Percentiles rank a stretch among this genome's conserved stretches.
These are phyloP conservation scores for Drosophila lacertosa DNA, from an alignment of 1,140 invertebrate genomes.

Conservation along the genomic window DNA sequence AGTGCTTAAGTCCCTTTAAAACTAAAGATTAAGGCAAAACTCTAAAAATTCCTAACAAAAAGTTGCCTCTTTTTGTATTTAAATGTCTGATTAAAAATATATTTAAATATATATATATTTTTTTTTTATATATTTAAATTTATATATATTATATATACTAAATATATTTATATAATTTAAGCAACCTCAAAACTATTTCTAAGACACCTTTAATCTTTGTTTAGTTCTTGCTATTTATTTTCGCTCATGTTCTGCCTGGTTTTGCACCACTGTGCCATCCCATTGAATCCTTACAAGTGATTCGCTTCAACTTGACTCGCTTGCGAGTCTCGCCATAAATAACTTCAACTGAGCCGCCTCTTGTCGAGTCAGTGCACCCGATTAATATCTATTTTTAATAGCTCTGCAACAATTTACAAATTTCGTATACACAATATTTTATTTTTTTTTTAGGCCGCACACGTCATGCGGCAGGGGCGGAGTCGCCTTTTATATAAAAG, in stretches of 20 bases:
- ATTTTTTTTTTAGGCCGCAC: slow-evolving; percentile 37
- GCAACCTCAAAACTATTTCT: too few species aligned
- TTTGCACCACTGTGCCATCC: slow-evolving; percentile 15
- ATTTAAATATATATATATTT: too few species aligned
- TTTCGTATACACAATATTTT: neutral
- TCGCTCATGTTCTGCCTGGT: neutral
- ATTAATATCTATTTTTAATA: slow-evolving; percentile 49
- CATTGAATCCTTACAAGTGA: slow-evolving; percentile 56
- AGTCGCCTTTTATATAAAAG: slow-evolving; percentile 50
- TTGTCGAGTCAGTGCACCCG: slow-evolving; percentile 61
- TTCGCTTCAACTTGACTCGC: slow-evolving; percentile 2
- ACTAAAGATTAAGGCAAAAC: too few species aligned
- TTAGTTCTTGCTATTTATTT: too few species aligned
- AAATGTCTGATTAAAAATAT: too few species aligned
- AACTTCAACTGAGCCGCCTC: slow-evolving; percentile 26
- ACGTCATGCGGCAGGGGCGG: slow-evolving; percentile 55
- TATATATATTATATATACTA: too few species aligned
- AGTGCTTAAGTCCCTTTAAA: too few species aligned
- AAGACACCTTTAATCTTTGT: too few species aligned
- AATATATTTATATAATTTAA: too few species aligned
- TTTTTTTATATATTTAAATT: too few species aligned
- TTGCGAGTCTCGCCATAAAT: slow-evolving; percentile 35
- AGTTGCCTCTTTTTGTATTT: too few species aligned
- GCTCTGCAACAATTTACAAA: slow-evolving; percentile 18
- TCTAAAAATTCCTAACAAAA: too few species aligned